Evolutionary conservation across 1,140 invertebrate genomes (phyloP).

Genomic region (Pseudomyrmex sp.): DNA sequence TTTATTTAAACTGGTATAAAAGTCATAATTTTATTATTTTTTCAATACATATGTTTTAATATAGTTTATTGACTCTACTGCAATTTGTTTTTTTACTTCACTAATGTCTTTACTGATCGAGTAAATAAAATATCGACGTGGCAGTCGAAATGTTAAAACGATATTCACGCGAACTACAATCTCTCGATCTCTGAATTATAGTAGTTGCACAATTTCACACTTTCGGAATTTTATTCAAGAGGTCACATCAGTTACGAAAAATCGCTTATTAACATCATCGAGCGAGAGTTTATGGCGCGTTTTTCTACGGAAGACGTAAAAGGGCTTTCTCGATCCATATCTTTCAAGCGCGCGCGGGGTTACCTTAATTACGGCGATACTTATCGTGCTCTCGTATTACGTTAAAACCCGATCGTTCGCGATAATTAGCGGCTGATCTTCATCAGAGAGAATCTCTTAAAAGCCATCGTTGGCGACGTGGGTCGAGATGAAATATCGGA

Average conservation of each 20-base stretch:
- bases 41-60: no score
- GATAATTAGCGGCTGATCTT: slow-evolving; percentile 51
- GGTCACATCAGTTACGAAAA: not conserved
- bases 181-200: no score
- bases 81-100: no score
- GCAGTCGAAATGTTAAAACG: no score
- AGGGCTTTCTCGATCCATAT: not conserved
- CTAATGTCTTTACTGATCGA: no score
- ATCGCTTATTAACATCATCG: slow-evolving; percentile 15
- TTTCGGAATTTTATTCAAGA: no score
- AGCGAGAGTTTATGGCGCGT: not conserved
- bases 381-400: slow-evolving; percentile 22
- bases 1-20: no score
- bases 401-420: slow-evolving; percentile 41
- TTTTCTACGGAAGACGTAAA: slow-evolving; percentile 11
- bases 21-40: no score
- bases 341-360: not conserved
- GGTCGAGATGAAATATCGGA: slow-evolving; percentile 35
- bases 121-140: no score
- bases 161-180: no score
- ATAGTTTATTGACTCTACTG: no score
- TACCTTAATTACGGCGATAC: slow-evolving; percentile 43
- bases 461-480: slow-evolving; percentile 20
- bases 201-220: no score
- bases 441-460: slow-evolving; percentile 9